phyloP scores from a whole-genome alignment of 2,797 vertebrate species.

The Acomys russatus region DNA sequence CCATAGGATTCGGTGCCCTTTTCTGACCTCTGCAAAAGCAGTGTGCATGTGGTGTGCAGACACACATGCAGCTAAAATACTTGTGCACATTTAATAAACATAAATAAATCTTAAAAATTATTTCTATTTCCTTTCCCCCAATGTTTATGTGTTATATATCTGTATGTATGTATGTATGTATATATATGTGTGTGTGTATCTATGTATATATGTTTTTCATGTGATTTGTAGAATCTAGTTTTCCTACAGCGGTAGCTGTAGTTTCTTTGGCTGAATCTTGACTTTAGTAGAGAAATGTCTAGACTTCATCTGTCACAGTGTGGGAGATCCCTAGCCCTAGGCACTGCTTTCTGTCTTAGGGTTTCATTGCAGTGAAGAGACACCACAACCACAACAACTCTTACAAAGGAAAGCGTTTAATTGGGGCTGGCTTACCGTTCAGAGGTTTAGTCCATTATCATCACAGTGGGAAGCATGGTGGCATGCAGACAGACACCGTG shows the following conservation, averaged over 20 bases:
- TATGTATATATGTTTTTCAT: neutral
- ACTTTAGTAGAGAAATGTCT: neutral
- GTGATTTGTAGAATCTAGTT: neutral
- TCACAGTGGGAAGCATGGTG: neutral
- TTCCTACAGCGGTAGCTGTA: neutral
- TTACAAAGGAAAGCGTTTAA: neutral
- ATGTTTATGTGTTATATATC: neutral
- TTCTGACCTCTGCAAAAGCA: neutral
- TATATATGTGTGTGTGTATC: no score
- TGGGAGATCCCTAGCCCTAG: neutral
- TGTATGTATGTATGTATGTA: neutral
- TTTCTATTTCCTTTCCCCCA: neutral
- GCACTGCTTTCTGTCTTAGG: neutral
- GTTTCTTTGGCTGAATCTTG: neutral
- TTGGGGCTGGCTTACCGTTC: neutral
- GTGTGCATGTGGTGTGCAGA: neutral
- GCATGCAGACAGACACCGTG: neutral
- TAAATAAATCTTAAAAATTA: neutral
- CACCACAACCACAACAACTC: neutral
- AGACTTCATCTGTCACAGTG: neutral
- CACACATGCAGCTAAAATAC: neutral
- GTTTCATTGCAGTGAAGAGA: neutral
- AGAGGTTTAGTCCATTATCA: neutral
- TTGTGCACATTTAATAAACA: neutral
- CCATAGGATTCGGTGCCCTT: no score